Base-by-base conservation (phyloP, 2,113 vertebrate genomes). In the Nycticebus coucang region DNA sequence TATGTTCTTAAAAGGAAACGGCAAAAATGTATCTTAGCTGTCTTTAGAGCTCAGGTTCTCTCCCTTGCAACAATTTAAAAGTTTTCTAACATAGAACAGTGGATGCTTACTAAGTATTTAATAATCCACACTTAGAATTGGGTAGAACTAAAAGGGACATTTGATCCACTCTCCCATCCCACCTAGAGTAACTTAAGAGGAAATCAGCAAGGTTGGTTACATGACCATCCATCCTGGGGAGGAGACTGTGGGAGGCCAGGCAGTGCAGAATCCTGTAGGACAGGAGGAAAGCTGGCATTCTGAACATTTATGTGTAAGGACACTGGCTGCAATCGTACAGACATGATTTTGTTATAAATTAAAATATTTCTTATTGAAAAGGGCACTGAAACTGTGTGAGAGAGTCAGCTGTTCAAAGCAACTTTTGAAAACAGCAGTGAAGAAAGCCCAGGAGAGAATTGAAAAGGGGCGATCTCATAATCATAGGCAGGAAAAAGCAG, bases 21-120 rank as follows among this genome's bases (percentile, higher is more conserved):
- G 6, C 28, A 72, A 35, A 13, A 4, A 22, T 66, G 71, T 80
- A 14, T 60, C 9, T 59, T 69, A 87, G 50, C 35, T 53, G 8
- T 17, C 66, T 81, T 71, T 80, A 55, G 19, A 91, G 19, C 30
- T 94, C 60, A 80, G 45, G 3, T 22, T 74, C 28, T 69, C 33
- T 50, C n/a, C 50, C 19, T 15, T 75, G 71, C 53, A 72, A 41
- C 89, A 79, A 83, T 55, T 53, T 94, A 37, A 66, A 89, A 92
- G 21, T 22, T 77, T n/a, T 71, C 64, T 55, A 57, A 74, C 33
- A 19, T 75, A 71, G 30, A 41, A 2, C 55, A 53, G 45, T 57
- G 41, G 45, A 66, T 85, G 53, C 60, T 84, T 90, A 95, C n/a
- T 81, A 81, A 77, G 85, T 82, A 82, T 12, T 89, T 71, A 92